Evolutionary conservation across 2,113 vertebrate species (phyloP).

Genomic region (Phaethornis superciliosus): DNA sequence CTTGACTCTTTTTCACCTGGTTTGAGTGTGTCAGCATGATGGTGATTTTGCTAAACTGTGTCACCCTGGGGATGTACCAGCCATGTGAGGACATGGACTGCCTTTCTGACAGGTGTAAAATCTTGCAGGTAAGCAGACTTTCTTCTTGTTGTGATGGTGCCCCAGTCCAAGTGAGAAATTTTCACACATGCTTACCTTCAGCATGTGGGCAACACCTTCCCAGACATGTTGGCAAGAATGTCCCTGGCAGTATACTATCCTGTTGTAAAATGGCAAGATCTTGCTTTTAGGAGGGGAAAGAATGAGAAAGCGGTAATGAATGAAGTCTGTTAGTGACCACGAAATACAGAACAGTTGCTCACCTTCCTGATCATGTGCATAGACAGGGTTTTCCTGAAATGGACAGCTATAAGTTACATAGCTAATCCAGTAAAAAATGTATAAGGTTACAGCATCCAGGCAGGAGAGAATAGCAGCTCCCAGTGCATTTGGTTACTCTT

Average conservation of each 20-base stretch:
- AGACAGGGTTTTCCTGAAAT: background rate
- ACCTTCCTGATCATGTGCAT: background rate
- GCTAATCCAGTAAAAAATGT: background rate
- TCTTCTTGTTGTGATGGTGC: background rate
- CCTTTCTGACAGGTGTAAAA: slow-evolving; percentile 92
- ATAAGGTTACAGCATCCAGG: background rate
- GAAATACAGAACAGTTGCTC: background rate
- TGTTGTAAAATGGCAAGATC: background rate
- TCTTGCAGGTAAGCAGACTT: slow-evolving; percentile 87
- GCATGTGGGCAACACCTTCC: background rate
- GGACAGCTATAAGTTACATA: background rate
- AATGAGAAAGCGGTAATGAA: background rate
- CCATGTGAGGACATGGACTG: slow-evolving; percentile 97
- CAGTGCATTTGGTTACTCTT: background rate
- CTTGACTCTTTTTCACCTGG: slow-evolving; percentile 89
- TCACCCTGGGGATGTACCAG: slow-evolving; percentile 98
- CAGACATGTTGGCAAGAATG: background rate
- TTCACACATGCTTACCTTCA: background rate
- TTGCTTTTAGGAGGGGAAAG: background rate
- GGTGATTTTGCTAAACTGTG: slow-evolving; percentile 96
- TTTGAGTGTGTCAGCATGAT: slow-evolving; percentile 96
- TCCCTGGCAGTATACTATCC: background rate
- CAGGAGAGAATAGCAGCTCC: background rate
- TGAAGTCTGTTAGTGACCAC: background rate
- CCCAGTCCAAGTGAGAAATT: background rate